phyloP scores from a whole-genome alignment of 2,797 vertebrate genomes.

The Dendrocincla tyrannina region DNA sequence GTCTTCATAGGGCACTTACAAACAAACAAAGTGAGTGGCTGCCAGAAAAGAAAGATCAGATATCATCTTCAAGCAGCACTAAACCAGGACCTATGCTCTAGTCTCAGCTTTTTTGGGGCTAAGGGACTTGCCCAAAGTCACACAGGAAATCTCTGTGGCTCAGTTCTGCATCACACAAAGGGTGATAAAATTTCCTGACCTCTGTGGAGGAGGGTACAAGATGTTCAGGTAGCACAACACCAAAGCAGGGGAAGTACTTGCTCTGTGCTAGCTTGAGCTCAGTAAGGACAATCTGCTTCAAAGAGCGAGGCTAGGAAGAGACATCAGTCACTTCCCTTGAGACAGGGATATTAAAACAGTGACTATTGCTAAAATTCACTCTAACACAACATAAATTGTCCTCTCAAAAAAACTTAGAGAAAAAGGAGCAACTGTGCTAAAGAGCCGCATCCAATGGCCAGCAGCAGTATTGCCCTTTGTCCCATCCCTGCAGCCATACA shows the following conservation, averaged over 20 bases:
- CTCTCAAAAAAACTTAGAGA: not conserved
- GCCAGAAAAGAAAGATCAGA: not conserved
- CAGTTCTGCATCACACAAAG: not conserved
- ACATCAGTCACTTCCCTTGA: not conserved
- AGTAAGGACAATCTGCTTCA: not conserved
- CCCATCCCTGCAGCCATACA: not conserved
- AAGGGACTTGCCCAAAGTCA: constrained; percentile 51
- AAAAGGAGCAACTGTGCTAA: not conserved
- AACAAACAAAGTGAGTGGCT: not conserved
- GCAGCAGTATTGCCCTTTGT: not conserved
- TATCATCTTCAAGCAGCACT: not conserved
- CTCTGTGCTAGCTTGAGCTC: not conserved
- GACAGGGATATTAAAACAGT: not conserved
- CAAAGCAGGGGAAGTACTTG: not conserved
- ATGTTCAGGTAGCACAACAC: not conserved
- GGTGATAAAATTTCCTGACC: constrained; percentile 48
- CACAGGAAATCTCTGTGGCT: constrained; percentile 60
- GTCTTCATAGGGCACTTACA: not conserved
- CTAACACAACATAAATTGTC: not conserved
- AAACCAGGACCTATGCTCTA: not conserved
- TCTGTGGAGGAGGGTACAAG: not conserved
- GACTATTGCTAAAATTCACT: not conserved
- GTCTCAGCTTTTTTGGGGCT: not conserved
- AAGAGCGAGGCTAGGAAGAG: not conserved
- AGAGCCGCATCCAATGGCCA: fast-evolving